Evolutionary conservation across 1,140 invertebrate species (phyloP), one percentile per base, ranked within the genome.

Genomic region (Chironomus striatipennis): DNA sequence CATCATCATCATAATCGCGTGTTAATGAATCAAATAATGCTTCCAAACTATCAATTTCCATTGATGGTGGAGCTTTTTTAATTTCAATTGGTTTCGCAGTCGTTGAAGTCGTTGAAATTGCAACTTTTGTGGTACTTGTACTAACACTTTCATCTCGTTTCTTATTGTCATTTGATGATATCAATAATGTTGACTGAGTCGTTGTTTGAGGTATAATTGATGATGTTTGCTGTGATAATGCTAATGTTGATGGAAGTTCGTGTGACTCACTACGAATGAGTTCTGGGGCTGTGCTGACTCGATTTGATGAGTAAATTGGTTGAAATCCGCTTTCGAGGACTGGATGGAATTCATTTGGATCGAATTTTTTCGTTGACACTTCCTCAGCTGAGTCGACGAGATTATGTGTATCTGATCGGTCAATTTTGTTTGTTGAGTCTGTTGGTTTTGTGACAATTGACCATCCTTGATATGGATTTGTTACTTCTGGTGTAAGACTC

Each of bases 261-360:
- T 21, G 17, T 18, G 65, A 70, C 9, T 70, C 65, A 70, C 18
- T 21, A 34, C 9, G 65, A 70, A 10, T 21, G 15, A 70, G 18
- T 21, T 70, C 65, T 6, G 65, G 65, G 20, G 20, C 65, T 6
- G 65, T 70, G 65, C 20, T 70, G 65, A 70, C 65, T 7, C 65
- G n/a, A 18, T 70, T 70, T 10, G 79, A 79, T 15, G 80, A 80
- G 75, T 88, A 89, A 73, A 90, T 89, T 0, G 90, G 90, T 76
- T 89, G 87, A 76, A 90, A 91, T 0, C 90, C 90, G 1, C 88
- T 87, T 75, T 89, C 87, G 6, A 90, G 77, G 76, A 90, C 87
- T 0, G 90, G 90, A 76, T 90, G 89, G 77, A 91, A 91, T 75
- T 86, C 89, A 73, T 90, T 87, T 7, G 87, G 82, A 76, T 90